Base-by-base conservation (phyloP, 2,888 invertebrate genomes). In the Torymus tubicola region DNA sequence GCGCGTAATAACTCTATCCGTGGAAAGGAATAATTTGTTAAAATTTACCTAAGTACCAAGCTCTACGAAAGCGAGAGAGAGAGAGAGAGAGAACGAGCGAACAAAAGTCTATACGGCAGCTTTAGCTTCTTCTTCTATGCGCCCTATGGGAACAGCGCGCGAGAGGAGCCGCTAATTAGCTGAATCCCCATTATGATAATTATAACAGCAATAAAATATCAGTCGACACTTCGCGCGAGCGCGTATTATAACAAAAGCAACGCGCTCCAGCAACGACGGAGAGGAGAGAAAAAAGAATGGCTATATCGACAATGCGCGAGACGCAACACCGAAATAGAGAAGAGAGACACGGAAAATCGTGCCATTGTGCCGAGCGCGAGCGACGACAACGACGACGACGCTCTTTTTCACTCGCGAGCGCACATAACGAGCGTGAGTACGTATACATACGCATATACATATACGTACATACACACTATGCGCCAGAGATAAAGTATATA, bases 151-250 rank as follows among this genome's bases (percentile, higher is more conserved):
- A 75, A 75, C 60, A 21, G 31, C 31, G 2, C 4, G 31, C 0
- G 2, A 24, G 18, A 55, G 24, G 1, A n/a, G 57, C 3, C 5
- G 42, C 70, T 77, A 77, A 77, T 77, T 70, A 77, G 70, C 58
- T 55, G 50, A 58, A 71, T 78, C 24, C 14, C 53, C 78, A 70
- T 78, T 65, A 78, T 71, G 65, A 18, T 60, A 60, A n/a, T n/a
- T n/a, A 70, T 53, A 31, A 11, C 70, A 58, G 70, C 57, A 64
- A 55, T 69, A 57, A 69, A 64, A 64, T 77, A 70, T 58, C 24
- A 64, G 70, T 70, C 70, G 57, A 76, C 63, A 42, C 61, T 53
- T 31, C 2, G 31, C 3, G n/a, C 1, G 52, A 13, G 31, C 50
- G 24, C 24, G 24, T 3, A 8, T 8, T 3, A 8, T 31, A 31